Evolutionary conservation across 2,113 vertebrate genomes (phyloP), one percentile per base, ranked within the genome.

Genomic region (Hystrix brachyura): DNA sequence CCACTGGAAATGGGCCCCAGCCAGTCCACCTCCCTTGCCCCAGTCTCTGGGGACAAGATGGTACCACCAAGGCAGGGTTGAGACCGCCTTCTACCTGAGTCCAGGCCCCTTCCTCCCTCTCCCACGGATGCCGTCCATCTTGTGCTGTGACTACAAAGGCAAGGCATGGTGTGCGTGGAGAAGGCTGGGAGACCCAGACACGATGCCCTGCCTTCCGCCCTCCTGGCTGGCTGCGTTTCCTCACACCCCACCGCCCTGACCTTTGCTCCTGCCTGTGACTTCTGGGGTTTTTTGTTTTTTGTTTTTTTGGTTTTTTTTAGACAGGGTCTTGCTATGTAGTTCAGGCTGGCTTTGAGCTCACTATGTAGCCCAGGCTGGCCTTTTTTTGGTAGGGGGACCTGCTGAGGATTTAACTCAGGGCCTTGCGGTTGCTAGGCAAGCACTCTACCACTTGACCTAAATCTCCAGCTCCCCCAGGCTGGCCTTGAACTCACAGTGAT

Each of bases 151-250:
- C 46, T 55, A 34, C 8, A 43, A 93, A 95, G 65, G 48, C 55
- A 82, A 12, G 4, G n/a, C 23, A 9, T 3, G 7, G 4, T 1
- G 1, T 27, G 12, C 3, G 0, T 84, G 9, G 19, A 48, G 71
- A 69, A 60, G 18, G 46, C 18, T 34, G 18, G 7, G 19, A 71
- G 55, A n/a, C 46, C 74, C 27, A 17, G 74, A 46, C 25, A 5
- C 46, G 32, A 3, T 29, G 3, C 46, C 74, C 46, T 78, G 46
- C 64, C 81, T 23, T 23, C 4, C 10, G 7, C 82, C 34, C 4
- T 27, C 69, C 78, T 32, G 8, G 8, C 59, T 14, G 0, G 5
- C 46, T 53, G n/a, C 23, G 6, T 38, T 38, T 67, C 80, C 53
- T 53, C 46, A 38, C 14, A 17, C 27, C 25, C 10, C 55, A 2